A percentile compares a stretch with the other conserved stretches of the same genome.
Evolutionary conservation across 2,797 vertebrate species (phyloP).

Genomic region (Chiloscyllium punctatum): DNA sequence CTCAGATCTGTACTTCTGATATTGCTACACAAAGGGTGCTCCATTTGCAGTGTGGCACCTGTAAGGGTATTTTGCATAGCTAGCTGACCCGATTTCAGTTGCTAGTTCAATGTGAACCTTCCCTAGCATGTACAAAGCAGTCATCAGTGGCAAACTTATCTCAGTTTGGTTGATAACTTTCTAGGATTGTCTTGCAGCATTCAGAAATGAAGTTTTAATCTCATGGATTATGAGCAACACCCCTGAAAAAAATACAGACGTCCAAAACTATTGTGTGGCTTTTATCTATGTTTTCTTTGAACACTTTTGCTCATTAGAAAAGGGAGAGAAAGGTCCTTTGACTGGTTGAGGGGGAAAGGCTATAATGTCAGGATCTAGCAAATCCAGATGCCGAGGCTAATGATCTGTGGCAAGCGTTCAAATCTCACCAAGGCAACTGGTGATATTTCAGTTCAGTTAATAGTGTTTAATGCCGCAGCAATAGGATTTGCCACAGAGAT

Average conservation of each 20-base stretch:
- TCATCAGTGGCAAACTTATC: neutral
- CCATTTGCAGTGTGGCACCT: neutral
- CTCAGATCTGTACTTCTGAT: neutral
- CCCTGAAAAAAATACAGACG: neutral
- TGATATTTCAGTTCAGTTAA: no score
- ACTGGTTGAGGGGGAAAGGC: neutral
- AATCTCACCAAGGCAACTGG: no score
- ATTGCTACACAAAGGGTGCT: neutral
- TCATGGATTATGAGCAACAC: neutral
- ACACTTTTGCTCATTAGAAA: neutral
- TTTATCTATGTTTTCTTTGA: neutral
- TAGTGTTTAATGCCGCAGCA: no score
- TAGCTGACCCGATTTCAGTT: neutral
- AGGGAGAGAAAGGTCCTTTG: neutral
- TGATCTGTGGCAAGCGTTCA: no score
- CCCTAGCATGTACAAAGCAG: neutral
- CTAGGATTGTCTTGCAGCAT: neutral
- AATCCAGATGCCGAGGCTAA: no score
- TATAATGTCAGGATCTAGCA: no score
- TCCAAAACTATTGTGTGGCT: no score
- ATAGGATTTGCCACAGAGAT: no score
- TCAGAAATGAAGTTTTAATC: neutral
- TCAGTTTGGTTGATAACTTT: neutral
- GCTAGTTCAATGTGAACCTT: no score
- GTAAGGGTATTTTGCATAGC: neutral